Evolutionary conservation across 2,888 invertebrate genomes (phyloP).

Genomic region (Leptogaster cylindrica): DNA sequence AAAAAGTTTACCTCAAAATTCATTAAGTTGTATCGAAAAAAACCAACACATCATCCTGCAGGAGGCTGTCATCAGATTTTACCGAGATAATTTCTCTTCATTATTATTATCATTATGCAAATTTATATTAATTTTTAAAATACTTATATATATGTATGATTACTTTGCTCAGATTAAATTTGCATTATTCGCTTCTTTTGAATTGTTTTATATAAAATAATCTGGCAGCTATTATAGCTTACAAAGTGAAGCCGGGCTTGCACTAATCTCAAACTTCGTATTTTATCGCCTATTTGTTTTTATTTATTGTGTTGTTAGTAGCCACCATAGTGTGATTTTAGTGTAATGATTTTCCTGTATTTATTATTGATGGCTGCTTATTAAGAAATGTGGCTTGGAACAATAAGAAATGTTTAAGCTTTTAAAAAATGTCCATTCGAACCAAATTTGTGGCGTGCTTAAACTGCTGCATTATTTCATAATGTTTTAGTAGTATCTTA

Average conservation of each 20-base stretch:
- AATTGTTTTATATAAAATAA: slow-evolving; percentile 41
- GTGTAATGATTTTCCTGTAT: not conserved
- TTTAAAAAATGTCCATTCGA: not conserved
- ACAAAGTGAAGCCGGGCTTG: slow-evolving; percentile 44
- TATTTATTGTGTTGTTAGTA: not conserved
- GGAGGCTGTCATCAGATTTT: no score
- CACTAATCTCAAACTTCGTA: not conserved
- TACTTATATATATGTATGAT: not conserved
- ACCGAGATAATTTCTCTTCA: no score
- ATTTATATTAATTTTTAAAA: no score
- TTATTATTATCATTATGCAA: no score
- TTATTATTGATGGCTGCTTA: not conserved
- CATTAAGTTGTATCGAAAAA: no score
- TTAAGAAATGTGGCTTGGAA: not conserved
- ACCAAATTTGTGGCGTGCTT: not conserved
- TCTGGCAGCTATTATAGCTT: slow-evolving; percentile 46
- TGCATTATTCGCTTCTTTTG: slow-evolving; percentile 12
- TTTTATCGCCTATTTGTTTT: slow-evolving; percentile 34
- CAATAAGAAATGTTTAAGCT: not conserved
- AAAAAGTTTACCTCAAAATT: no score
- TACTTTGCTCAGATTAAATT: not conserved
- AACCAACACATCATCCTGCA: no score
- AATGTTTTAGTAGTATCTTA: not conserved
- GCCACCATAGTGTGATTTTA: no score
- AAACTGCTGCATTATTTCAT: not conserved